Evolutionary conservation across 2,797 vertebrate species (phyloP).

Genomic region (Acipenser oxyrinchus): DNA sequence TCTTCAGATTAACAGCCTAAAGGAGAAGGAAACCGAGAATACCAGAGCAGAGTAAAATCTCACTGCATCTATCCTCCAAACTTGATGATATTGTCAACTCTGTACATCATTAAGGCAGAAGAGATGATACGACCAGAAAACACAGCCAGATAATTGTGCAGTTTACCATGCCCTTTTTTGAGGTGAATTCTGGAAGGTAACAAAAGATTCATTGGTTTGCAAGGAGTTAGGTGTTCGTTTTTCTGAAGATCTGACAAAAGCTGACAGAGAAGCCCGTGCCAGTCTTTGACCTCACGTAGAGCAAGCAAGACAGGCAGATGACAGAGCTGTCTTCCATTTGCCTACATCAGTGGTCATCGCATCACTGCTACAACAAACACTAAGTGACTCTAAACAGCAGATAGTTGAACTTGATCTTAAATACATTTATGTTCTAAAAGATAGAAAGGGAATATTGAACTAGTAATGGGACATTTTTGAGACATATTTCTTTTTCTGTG

Average conservation of each 20-base stretch:
- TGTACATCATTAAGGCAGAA: constrained; percentile 9
- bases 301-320: constrained; percentile 2
- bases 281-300: not conserved
- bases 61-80: not conserved
- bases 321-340: constrained; percentile 1
- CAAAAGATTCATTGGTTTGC: not conserved
- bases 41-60: not conserved
- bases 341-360: constrained; percentile 3
- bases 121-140: not conserved
- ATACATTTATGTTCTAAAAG: too few relatives aligned
- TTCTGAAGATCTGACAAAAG: constrained; percentile 1
- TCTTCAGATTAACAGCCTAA: not conserved
- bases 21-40: constrained; percentile 2
- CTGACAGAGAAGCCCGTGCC: constrained; percentile 1
- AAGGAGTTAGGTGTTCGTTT: constrained; percentile 6
- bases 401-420: too few relatives aligned
- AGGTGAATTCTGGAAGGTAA: not conserved
- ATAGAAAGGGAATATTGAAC: too few relatives aligned
- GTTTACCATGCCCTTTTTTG: constrained; percentile 4
- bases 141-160: not conserved
- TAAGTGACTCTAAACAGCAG: too few relatives aligned
- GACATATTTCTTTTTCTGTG: too few relatives aligned
- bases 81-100: constrained; percentile 2
- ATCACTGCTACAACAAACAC: too few relatives aligned
- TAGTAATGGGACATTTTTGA: too few relatives aligned